Evolutionary conservation across 2,113 vertebrate genomes (phyloP).

Genomic region (Trichechus manatus): DNA sequence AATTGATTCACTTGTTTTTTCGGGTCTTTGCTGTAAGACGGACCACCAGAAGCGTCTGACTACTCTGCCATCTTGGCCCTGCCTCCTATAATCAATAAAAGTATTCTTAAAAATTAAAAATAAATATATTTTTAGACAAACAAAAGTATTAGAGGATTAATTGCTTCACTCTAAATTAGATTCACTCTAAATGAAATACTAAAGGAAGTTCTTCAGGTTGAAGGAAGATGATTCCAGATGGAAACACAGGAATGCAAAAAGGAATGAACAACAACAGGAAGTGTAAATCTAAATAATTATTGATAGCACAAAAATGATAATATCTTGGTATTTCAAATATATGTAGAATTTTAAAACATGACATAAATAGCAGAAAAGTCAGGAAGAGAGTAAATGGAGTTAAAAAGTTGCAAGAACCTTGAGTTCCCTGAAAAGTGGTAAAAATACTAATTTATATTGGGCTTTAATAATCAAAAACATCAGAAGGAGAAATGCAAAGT

Average conservation of each 20-base stretch:
- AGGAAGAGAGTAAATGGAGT: not conserved
- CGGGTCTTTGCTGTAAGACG: too few relatives aligned
- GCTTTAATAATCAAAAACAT: not conserved
- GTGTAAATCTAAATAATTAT: not conserved
- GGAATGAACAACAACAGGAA: not conserved
- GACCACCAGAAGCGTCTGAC: too few relatives aligned
- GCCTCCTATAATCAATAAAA: not conserved
- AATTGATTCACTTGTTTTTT: too few relatives aligned
- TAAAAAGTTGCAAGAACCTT: not conserved
- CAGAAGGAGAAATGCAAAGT: not conserved
- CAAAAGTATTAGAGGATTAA: not conserved
- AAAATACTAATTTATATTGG: not conserved
- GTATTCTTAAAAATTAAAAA: constrained; percentile 26
- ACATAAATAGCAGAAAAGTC: not conserved
- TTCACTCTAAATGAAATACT: not conserved
- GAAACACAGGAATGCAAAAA: not conserved
- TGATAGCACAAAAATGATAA: not conserved
- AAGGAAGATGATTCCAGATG: not conserved
- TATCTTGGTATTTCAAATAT: not conserved
- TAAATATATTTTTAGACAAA: not conserved
- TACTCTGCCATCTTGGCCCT: too few relatives aligned
- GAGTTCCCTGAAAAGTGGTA: not conserved
- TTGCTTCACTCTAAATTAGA: not conserved
- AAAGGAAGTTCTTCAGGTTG: not conserved
- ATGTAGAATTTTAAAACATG: not conserved